Conservation (phyloP, 2,797 vertebrate genomes). For the Xiphorhynchus erythropygius region DNA sequence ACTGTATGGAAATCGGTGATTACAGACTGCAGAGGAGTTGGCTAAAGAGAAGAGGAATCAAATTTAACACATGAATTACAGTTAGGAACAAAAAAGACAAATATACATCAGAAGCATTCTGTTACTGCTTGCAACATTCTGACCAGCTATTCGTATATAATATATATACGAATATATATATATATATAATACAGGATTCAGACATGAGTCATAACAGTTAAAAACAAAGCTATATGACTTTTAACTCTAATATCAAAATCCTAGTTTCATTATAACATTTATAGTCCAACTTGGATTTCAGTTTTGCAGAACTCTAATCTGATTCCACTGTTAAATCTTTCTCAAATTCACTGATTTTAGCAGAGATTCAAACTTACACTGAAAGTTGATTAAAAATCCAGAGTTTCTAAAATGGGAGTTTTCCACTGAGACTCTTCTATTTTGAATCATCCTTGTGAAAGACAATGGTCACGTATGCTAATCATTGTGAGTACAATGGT, state of each 20-base stretch:
- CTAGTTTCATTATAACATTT: background rate
- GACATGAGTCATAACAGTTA: background rate
- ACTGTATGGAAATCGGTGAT: background rate
- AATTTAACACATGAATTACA: background rate
- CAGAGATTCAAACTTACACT: background rate
- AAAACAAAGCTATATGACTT: background rate
- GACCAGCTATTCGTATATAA: background rate
- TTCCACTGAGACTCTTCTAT: rapidly evolving
- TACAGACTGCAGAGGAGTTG: background rate
- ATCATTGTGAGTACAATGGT: background rate
- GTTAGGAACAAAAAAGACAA: background rate
- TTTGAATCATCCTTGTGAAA: background rate
- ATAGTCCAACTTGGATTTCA: background rate
- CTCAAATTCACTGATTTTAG: background rate
- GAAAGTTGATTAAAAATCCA: background rate
- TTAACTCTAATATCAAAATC: background rate
- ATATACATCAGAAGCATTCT: background rate
- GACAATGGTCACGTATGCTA: background rate
- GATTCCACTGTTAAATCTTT: background rate
- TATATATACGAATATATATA: too few relatives aligned
- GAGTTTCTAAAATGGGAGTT: background rate
- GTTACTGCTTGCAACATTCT: background rate
- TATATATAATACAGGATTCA: background rate
- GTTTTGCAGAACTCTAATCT: background rate
- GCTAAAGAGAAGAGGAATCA: background rate